Evolutionary conservation across 2,888 invertebrate species (phyloP).

Genomic region (Deilephila porcellus): DNA sequence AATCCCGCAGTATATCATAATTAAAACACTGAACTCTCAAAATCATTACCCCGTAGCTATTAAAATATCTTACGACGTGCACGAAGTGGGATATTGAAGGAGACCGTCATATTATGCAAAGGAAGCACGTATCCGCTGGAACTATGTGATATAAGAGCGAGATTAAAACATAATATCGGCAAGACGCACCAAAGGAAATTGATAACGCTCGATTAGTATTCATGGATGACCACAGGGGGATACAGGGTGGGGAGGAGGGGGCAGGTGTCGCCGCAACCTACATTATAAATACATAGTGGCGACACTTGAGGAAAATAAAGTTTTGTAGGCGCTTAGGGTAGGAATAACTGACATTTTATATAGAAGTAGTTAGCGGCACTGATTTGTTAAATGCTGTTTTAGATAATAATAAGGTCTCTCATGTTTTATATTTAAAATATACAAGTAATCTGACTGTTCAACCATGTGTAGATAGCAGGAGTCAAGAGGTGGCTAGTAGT

Average conservation of each 20-base stretch:
- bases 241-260: not conserved
- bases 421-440: too few relatives aligned
- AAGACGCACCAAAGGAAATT: slow-evolving; percentile 17
- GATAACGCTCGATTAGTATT: slow-evolving; percentile 29
- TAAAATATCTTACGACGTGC: not conserved
- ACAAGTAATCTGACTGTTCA: too few relatives aligned
- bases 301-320: not conserved
- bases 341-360: too few relatives aligned
- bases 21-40: not conserved
- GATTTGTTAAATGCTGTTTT: too few relatives aligned
- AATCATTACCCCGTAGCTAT: not conserved
- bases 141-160: not conserved
- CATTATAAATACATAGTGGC: not conserved
- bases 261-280: not conserved
- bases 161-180: slow-evolving; percentile 5
- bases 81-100: slow-evolving; percentile 1
- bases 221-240: slow-evolving; percentile 9
- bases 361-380: too few relatives aligned
- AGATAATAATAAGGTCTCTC: too few relatives aligned
- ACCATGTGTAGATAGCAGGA: too few relatives aligned
- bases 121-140: not conserved
- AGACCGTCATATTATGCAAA: not conserved
- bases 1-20: not conserved
- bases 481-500: too few relatives aligned
- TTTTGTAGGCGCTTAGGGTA: not conserved